Evolutionary conservation across 2,797 vertebrate species (phyloP), one percentile per base, ranked within the genome.

Genomic region (Danio aesculapii): DNA sequence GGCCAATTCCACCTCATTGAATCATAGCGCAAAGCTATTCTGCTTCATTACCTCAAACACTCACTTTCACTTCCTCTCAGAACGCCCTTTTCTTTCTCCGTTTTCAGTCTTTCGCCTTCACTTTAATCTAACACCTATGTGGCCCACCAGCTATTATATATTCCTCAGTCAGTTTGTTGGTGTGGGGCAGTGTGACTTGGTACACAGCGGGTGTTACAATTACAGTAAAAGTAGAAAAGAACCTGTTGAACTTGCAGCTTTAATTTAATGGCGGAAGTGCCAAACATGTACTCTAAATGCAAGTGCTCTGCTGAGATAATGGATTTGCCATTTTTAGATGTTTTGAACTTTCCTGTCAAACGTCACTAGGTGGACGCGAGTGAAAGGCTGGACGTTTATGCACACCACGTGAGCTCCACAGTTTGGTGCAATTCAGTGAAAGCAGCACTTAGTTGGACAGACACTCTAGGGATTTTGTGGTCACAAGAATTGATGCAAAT

Each of bases 21-120:
- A 86, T 90, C 87, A 82, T 87, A 89, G 88, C 88, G 86, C 83
- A 85, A 84, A 83, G 82, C 86, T 76, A 88, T 84, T 82, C 77
- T 82, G 86, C 85, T 86, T 92, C 90, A 91, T 92, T 91, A 91
- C 82, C 71, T 90, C 77, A 46, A 61, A 62, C 58, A 68, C 69
- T 53, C 44, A 53, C 50, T 64, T 58, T 57, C 53, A 6, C 74
- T 63, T 69, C 12, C n/a, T 66, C 55, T 39, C 12, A 17, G 50
- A 53, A 46, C 1, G 1, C 14, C 57, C 46, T n/a, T 70, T 62
- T 17, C 50, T 59, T 59, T 57, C 49, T 53, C 46, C 6, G 5
- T 71, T 84, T 68, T n/a, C 19, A 68, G 70, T 71, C 58, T 74
- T 21, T 71, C 19, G 47, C 19, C 43, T 55, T 62, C 19, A 19